Evolutionary conservation across 2,888 invertebrate genomes (phyloP).

Genomic region (Liopterus haemorrhoidalis): DNA sequence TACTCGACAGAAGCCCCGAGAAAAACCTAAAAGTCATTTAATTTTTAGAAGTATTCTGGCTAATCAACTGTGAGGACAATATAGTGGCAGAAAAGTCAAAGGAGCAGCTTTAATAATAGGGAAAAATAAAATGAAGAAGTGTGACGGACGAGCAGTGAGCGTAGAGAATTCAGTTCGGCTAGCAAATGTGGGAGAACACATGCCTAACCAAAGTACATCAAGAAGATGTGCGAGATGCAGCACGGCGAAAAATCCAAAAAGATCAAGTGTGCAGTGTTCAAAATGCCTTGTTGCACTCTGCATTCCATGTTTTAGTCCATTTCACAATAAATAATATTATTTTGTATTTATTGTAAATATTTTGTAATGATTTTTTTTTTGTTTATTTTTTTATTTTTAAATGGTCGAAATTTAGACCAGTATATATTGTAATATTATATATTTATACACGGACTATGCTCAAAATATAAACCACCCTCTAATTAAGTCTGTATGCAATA

Average conservation of each 20-base stretch:
- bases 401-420: constrained; percentile 6
- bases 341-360: constrained; percentile 2
- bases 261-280: constrained; percentile 21
- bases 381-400: too few species aligned
- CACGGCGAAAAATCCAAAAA: constrained; percentile 22
- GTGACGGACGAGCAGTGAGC: too few species aligned
- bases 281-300: constrained; percentile 25
- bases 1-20: too few species aligned
- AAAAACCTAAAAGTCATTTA: too few species aligned
- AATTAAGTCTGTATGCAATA: neutral
- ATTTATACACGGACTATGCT: constrained; percentile 1
- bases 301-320: constrained; percentile 12
- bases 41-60: too few species aligned
- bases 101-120: too few species aligned
- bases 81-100: too few species aligned
- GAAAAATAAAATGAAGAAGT: constrained; percentile 17
- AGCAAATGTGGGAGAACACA: constrained; percentile 20
- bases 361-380: neutral
- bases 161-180: too few species aligned
- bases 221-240: constrained; percentile 27
- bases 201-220: constrained; percentile 20
- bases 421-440: neutral
- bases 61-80: too few species aligned
- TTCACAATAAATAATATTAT: constrained; percentile 17
- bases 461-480: constrained; percentile 6